Conservation (phyloP, 2,113 vertebrate genomes). For the Apteryx mantelli region DNA sequence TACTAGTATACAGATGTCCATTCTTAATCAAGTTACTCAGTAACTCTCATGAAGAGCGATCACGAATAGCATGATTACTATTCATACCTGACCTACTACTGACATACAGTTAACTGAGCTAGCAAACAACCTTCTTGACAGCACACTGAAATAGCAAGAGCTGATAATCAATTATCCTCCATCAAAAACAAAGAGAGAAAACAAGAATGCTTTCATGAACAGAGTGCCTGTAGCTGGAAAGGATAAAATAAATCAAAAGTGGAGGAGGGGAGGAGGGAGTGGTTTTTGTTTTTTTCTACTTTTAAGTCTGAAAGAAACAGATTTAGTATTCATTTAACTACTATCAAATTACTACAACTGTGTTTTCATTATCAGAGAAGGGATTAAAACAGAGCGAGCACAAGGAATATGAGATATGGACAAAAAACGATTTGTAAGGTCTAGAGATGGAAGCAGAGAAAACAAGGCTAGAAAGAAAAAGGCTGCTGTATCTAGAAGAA, state of each 20-base stretch:
- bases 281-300: neutral
- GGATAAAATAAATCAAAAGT: neutral
- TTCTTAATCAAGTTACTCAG: neutral
- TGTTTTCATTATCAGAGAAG: neutral
- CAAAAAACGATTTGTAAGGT: neutral
- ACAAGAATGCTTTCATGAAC: neutral
- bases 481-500: neutral
- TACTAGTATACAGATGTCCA: neutral
- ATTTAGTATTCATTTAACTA: neutral
- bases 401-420: neutral
- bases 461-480: neutral
- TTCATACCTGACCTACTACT: neutral
- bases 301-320: neutral
- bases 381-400: neutral
- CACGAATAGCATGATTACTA: neutral
- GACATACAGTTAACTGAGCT: neutral
- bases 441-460: neutral
- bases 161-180: neutral
- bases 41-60: neutral
- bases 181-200: neutral
- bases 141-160: neutral
- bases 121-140: neutral
- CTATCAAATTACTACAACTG: neutral
- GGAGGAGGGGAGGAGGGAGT: neutral
- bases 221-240: neutral